These are phyloP conservation scores for Cephus spinipes DNA, from an alignment of 2,888 invertebrate species.

Conservation along the genomic window DNA sequence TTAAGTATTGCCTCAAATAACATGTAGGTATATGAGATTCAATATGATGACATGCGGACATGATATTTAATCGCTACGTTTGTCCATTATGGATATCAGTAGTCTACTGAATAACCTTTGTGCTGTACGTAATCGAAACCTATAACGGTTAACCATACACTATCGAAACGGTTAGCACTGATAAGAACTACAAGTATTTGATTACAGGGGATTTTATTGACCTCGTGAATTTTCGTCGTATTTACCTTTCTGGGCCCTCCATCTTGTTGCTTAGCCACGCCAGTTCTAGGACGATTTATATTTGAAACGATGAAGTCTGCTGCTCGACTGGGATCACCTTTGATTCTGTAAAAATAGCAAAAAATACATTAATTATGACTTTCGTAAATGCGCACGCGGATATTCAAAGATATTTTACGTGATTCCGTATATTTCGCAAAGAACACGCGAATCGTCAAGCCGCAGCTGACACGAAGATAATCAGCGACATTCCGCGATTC, in stretches of 20 bases:
- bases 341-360: conserved; percentile 39
- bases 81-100: neutral
- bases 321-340: conserved; percentile 51
- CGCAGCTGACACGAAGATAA: no score
- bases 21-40: neutral
- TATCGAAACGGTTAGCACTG: no score
- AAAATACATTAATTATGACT: neutral
- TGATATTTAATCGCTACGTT: neutral
- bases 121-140: neutral
- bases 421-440: neutral
- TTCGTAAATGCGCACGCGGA: neutral
- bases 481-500: no score
- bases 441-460: neutral
- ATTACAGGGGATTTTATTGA: neutral
- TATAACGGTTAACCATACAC: no score
- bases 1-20: neutral
- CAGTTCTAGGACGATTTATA: neutral
- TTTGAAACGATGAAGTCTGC: conserved; percentile 17
- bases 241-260: conserved; percentile 57
- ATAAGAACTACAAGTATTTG: no score
- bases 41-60: neutral
- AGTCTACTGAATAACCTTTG: neutral
- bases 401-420: neutral
- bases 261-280: conserved; percentile 30
- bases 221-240: conserved; percentile 8